Percentiles rank a stretch among this genome's conserved stretches.
These are phyloP conservation scores for Lanistes nyassanus DNA, from an alignment of 1,140 invertebrate species.

Conservation along the genomic window DNA sequence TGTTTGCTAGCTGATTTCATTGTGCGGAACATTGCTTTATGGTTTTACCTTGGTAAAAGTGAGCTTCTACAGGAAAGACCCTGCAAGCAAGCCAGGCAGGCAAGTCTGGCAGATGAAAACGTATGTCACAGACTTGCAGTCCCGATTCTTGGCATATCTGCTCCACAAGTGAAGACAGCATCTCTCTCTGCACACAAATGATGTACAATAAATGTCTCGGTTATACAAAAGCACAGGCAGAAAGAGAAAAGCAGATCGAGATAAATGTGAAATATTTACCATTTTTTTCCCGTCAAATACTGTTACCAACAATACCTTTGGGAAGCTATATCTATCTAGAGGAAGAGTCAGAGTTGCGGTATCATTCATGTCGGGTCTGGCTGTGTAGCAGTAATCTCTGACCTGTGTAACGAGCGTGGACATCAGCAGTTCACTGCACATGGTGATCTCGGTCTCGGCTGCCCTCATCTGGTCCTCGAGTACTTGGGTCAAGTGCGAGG, in stretches of 20 bases:
- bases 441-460: constrained; percentile 24
- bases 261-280: too few relatives aligned
- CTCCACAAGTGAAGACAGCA: constrained; percentile 26
- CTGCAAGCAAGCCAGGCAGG: constrained; percentile 34
- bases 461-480: constrained; percentile 13
- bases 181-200: constrained; percentile 32
- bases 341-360: too few relatives aligned
- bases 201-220: not conserved
- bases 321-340: too few relatives aligned
- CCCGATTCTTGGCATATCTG: constrained; percentile 31
- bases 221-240: not conserved
- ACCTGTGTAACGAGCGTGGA: constrained; percentile 29
- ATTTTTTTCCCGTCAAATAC: too few relatives aligned
- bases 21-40: too few relatives aligned
- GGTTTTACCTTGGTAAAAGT: constrained; percentile 38
- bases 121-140: constrained; percentile 19
- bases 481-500: constrained; percentile 14
- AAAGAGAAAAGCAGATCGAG: not conserved
- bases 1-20: too few relatives aligned
- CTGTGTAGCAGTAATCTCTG: too few relatives aligned
- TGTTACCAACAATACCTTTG: too few relatives aligned
- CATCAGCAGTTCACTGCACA: constrained; percentile 23
- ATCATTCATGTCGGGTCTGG: too few relatives aligned
- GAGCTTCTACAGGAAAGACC: constrained; percentile 39
- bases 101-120: constrained; percentile 14